Evolutionary conservation across 2,888 invertebrate species (phyloP).

Genomic region (Eudasyphora cyanicolor): DNA sequence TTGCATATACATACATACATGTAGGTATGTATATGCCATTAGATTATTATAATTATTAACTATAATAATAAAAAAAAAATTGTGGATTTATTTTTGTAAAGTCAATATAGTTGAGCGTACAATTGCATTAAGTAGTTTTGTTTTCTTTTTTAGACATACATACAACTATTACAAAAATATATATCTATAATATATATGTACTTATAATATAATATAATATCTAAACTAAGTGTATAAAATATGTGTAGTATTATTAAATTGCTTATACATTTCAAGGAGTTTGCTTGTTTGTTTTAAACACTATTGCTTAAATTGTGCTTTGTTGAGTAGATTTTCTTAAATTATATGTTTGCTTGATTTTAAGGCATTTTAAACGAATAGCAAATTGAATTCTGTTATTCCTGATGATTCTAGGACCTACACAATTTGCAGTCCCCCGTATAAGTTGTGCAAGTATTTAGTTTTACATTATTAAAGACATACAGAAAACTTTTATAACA

Average conservation of each 20-base stretch:
- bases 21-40: no score
- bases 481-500: neutral
- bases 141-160: constrained; percentile 46
- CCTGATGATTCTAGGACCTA: no score
- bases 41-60: constrained; percentile 30
- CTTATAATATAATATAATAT: neutral
- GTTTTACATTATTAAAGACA: constrained; percentile 5
- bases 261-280: constrained; percentile 45
- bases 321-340: constrained; percentile 31
- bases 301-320: constrained; percentile 56
- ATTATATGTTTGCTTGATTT: constrained; percentile 11
- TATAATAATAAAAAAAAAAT: constrained; percentile 24
- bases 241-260: constrained; percentile 48
- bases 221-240: neutral
- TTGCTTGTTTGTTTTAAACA: constrained; percentile 1
- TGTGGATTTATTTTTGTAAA: constrained; percentile 34
- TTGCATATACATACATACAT: constrained; percentile 52
- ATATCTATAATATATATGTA: neutral
- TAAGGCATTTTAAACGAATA: neutral
- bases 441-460: no score
- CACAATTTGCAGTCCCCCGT: no score
- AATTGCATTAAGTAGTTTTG: constrained; percentile 62
- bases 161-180: constrained; percentile 16
- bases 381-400: no score
- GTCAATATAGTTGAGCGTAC: constrained; percentile 57